Conservation (phyloP, 2,797 vertebrate genomes). For the Corythornis leucogaster region DNA sequence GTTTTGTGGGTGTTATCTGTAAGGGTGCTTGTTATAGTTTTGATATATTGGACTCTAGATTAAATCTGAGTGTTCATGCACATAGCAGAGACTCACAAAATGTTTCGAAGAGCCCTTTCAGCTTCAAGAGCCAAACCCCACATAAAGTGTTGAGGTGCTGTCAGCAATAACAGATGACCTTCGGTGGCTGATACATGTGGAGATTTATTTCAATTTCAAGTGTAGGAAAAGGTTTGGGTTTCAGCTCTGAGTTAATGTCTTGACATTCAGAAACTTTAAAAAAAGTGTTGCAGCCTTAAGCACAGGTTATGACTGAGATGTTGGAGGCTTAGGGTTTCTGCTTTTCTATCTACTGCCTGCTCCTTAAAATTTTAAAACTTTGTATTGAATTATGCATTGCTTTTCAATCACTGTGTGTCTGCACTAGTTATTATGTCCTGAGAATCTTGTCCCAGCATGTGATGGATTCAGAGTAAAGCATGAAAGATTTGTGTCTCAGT, state of each 20-base stretch:
- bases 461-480: neutral
- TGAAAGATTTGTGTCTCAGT: neutral
- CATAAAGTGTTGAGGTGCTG: neutral
- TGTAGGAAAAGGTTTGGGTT: neutral
- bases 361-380: slow-evolving; percentile 45
- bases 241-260: neutral
- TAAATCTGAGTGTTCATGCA: neutral
- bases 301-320: neutral
- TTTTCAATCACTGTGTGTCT: slow-evolving; percentile 6
- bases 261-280: neutral
- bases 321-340: neutral
- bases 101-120: neutral
- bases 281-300: neutral
- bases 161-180: neutral
- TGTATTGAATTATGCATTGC: slow-evolving; percentile 21
- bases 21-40: neutral
- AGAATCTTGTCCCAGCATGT: neutral
- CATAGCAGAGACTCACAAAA: neutral
- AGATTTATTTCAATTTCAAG: slow-evolving; percentile 15
- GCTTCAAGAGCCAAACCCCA: neutral
- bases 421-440: neutral
- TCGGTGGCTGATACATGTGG: neutral
- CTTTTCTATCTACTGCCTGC: neutral
- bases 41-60: neutral
- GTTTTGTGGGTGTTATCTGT: neutral